A percentile compares a stretch with the other conserved stretches of the same genome.
These are phyloP conservation scores for Notodonta dromedarius DNA, from an alignment of 2,888 invertebrate genomes.

Conservation along the genomic window DNA sequence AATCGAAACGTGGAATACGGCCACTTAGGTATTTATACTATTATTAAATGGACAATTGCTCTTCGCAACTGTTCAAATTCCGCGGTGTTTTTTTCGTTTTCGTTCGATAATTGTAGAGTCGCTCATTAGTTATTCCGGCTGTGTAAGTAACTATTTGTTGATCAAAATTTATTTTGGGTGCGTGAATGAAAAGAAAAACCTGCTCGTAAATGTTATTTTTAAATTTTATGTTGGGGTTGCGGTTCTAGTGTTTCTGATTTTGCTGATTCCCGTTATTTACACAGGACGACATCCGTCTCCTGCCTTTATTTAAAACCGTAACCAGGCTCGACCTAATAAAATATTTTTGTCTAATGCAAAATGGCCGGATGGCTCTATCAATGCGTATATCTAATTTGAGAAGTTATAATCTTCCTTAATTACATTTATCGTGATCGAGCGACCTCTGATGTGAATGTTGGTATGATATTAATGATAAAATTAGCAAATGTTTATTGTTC, in stretches of 20 bases:
- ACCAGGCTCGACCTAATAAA: no score
- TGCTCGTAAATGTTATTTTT: neutral
- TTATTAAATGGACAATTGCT: slow-evolving; percentile 11
- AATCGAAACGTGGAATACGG: slow-evolving; percentile 6
- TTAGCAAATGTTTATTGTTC: neutral
- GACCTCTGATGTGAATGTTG: slow-evolving; percentile 19
- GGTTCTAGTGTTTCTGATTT: no score
- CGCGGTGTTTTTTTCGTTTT: no score
- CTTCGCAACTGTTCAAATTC: slow-evolving; percentile 10
- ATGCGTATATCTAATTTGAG: slow-evolving; percentile 12
- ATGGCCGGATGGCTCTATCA: neutral
- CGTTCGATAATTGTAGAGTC: neutral
- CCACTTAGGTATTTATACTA: slow-evolving; percentile 4
- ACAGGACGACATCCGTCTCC: no score
- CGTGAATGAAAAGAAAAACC: neutral
- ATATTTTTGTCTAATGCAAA: neutral
- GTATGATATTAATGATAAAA: neutral
- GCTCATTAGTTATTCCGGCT: neutral
- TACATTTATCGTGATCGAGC: slow-evolving; percentile 29
- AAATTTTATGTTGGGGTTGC: no score
- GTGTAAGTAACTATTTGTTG: neutral
- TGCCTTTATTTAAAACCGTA: no score
- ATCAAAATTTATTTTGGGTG: neutral
- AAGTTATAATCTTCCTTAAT: slow-evolving; percentile 19
- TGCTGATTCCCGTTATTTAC: no score